A percentile compares a stretch with the other conserved stretches of the same genome.
Evolutionary conservation across 2,888 invertebrate genomes (phyloP).

Genomic region (Apomyelois bistriatella): DNA sequence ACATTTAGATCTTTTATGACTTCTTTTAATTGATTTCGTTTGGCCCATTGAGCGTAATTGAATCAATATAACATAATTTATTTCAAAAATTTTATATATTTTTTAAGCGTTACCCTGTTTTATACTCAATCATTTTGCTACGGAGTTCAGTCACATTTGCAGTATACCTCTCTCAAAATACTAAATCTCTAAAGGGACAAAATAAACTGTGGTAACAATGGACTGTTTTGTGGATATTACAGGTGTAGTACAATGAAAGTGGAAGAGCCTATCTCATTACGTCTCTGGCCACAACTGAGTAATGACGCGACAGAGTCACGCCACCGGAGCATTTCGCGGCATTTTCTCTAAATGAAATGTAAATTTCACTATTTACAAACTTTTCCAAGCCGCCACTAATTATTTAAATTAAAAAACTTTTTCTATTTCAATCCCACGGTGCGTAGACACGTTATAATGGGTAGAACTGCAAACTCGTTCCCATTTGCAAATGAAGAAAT

Average conservation of each 20-base stretch:
- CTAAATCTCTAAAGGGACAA: neutral
- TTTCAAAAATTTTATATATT: too few relatives aligned
- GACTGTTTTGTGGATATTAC: constrained; percentile 18
- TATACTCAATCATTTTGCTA: too few relatives aligned
- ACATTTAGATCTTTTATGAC: too few relatives aligned
- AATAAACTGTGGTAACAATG: neutral
- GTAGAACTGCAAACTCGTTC: neutral
- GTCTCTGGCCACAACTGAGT: constrained; percentile 58
- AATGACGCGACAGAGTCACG: constrained; percentile 56
- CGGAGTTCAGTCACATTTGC: too few relatives aligned
- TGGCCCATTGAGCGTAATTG: too few relatives aligned
- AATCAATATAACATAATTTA: too few relatives aligned
- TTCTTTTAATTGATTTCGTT: too few relatives aligned
- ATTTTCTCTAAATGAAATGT: constrained; percentile 29
- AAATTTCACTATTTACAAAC: constrained; percentile 14
- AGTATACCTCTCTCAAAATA: too few relatives aligned
- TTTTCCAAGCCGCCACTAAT: constrained; percentile 10
- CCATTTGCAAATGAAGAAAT: constrained; percentile 6
- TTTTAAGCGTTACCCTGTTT: too few relatives aligned
- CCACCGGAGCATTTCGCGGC: constrained; percentile 41
- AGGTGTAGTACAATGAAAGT: constrained; percentile 30
- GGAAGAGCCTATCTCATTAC: constrained; percentile 60
- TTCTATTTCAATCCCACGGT: constrained; percentile 11
- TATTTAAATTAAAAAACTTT: constrained; percentile 15
- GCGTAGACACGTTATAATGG: constrained; percentile 6